Base-by-base conservation (phyloP, 1,140 invertebrate genomes). In the Lordiphosa mommai region DNA sequence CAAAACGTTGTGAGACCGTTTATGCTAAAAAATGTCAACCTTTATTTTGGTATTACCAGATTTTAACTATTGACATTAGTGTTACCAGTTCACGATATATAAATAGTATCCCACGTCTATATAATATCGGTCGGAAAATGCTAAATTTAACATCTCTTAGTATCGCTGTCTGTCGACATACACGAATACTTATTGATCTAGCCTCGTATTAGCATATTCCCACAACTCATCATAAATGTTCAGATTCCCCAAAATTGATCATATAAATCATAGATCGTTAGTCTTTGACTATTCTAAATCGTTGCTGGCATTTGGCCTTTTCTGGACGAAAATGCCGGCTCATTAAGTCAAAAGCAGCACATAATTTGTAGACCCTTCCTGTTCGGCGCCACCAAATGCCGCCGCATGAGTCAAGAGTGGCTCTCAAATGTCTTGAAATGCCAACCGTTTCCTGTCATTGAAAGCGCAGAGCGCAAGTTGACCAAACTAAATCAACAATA, bases 391-490 rank as follows among this genome's bases (percentile, higher is more conserved):
- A 36, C 36, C 44, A 27, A 9, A 17, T 36, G 10, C 10, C 33
- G 10, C 17, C 23, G 38, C n/a, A 41, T 41, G 38, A 43, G 40
- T 43, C 40, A 43, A 43, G 40, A 43, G 40, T 27, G 10, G 40
- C 52, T 56, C 36, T 80, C 34, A 20, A 53, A 68, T 49, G 61
- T 74, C 66, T 60, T 38, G 57, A 76, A 84, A 84, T 76, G 72
- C 76, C 61, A 76, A 77, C 72, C 48, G 73, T 84, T 82, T 82
- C 76, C 76, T 84, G 76, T 58, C 68, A 67, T 63, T 67, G 58
- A 68, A 68, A 72, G 51, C 64, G 48, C 56, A 44, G 32, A 55
- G 53, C 64, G 36, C 38, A 49, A 64, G 72, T 76, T 73, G 47
- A 49, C 41, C 69, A 67, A 72, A 68, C 68, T 65, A 57, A 47